These are phyloP conservation scores for Coelogynopora nodosa DNA, from an alignment of 2,888 invertebrate genomes.

Conservation along the genomic window DNA sequence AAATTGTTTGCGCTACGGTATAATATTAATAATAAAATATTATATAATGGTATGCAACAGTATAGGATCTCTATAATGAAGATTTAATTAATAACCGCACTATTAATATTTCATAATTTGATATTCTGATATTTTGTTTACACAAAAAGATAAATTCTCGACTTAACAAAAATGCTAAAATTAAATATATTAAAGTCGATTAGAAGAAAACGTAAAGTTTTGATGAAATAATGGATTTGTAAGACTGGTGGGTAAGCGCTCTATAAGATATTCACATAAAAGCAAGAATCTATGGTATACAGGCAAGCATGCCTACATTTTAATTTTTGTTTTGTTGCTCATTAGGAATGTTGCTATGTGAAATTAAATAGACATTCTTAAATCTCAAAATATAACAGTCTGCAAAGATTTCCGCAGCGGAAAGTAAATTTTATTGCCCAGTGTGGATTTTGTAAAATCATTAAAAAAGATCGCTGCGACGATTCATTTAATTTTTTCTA, in stretches of 20 bases:
- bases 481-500: background rate
- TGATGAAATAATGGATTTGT: background rate
- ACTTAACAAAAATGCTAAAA: too few species aligned
- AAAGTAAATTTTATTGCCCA: background rate
- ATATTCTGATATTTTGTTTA: too few species aligned
- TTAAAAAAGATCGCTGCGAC: background rate
- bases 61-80: too few species aligned
- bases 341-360: background rate
- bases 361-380: background rate
- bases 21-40: too few species aligned
- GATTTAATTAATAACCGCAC: too few species aligned
- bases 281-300: background rate
- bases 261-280: background rate
- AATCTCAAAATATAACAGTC: background rate
- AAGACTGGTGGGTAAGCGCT: background rate
- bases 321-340: background rate
- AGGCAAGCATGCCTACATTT: background rate
- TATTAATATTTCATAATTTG: too few species aligned
- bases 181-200: too few species aligned
- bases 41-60: too few species aligned
- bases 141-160: too few species aligned
- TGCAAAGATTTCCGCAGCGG: background rate
- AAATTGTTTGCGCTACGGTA: too few species aligned
- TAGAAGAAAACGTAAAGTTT: too few species aligned
- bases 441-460: background rate